A percentile compares a stretch with the other conserved stretches of the same genome.
These are phyloP conservation scores for Willisornis vidua DNA, from an alignment of 2,113 vertebrate species.

Conservation along the genomic window DNA sequence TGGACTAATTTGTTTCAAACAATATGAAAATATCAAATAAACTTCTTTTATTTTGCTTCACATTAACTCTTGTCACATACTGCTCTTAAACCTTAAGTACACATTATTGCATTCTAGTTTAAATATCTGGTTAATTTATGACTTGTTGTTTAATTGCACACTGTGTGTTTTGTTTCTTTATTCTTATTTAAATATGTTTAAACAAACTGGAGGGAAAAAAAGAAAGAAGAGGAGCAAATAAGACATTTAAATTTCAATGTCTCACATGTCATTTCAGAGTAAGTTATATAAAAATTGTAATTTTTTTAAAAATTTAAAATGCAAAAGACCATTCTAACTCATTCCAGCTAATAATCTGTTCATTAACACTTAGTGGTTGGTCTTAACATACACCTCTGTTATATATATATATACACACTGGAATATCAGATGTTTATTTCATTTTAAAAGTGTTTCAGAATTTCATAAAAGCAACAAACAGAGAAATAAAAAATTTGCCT, in stretches of 20 bases:
- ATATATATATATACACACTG: neutral
- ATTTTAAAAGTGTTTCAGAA: neutral
- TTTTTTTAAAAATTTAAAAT: neutral
- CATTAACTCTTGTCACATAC: neutral
- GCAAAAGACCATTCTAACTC: neutral
- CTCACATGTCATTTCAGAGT: neutral
- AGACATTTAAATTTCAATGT: neutral
- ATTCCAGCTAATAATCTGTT: neutral
- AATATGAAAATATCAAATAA: neutral
- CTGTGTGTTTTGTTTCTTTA: rapidly evolving
- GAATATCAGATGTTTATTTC: neutral
- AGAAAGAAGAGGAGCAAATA: neutral
- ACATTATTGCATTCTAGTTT: neutral
- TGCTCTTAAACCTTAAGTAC: neutral
- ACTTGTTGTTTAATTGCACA: neutral
- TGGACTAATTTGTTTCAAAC: neutral
- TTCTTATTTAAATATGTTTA: neutral
- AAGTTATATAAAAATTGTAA: rapidly evolving
- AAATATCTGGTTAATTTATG: neutral
- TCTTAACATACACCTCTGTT: neutral
- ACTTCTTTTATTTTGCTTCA: neutral
- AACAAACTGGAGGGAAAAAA: neutral
- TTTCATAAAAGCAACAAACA: neutral
- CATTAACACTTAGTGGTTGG: neutral
- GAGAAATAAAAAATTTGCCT: neutral